A percentile compares a stretch with the other conserved stretches of the same genome.
phyloP scores from a whole-genome alignment of 2,797 vertebrate species.

The Anniella stebbinsi region DNA sequence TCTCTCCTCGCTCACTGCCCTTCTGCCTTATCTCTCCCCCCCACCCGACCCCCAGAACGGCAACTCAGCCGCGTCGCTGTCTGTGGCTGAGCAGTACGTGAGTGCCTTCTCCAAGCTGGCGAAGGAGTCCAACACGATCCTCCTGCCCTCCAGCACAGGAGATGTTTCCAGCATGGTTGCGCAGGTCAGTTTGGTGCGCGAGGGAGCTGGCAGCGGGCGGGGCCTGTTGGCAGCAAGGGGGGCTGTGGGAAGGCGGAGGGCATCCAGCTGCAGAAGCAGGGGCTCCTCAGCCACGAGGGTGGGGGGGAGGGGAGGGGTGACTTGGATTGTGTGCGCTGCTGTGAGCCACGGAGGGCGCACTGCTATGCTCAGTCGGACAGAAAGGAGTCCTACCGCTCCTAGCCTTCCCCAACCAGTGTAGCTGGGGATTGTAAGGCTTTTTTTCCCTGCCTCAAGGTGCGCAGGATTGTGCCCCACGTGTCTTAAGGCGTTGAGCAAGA shows the following conservation, averaged over 20 bases:
- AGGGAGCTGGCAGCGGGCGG: too few relatives aligned
- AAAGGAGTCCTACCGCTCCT: too few relatives aligned
- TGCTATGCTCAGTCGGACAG: too few relatives aligned
- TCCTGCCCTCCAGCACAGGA: constrained; percentile 89
- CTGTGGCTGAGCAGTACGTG: constrained; percentile 94
- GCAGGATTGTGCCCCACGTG: too few relatives aligned
- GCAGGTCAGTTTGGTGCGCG: constrained; percentile 82
- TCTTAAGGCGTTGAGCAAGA: too few relatives aligned
- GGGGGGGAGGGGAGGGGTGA: neutral
- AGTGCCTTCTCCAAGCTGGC: constrained; percentile 93
- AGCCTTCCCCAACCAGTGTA: too few relatives aligned
- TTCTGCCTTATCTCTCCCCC: accelerated
- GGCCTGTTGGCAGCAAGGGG: neutral
- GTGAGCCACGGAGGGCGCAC: too few relatives aligned
- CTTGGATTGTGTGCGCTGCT: neutral
- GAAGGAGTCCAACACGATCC: constrained; percentile 93
- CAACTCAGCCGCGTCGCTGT: constrained; percentile 89
- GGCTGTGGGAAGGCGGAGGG: neutral
- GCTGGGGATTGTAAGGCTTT: too few relatives aligned
- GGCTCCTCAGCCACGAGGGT: neutral
- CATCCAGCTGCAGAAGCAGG: too few relatives aligned
- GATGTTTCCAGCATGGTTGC: constrained; percentile 93
- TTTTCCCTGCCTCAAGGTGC: too few relatives aligned
- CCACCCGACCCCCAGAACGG: constrained; percentile 83
- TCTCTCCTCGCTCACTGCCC: neutral